Percentiles rank a stretch among this genome's conserved stretches.
Evolutionary conservation across 2,113 vertebrate species (phyloP).

Genomic region (Dromiciops gliroides): DNA sequence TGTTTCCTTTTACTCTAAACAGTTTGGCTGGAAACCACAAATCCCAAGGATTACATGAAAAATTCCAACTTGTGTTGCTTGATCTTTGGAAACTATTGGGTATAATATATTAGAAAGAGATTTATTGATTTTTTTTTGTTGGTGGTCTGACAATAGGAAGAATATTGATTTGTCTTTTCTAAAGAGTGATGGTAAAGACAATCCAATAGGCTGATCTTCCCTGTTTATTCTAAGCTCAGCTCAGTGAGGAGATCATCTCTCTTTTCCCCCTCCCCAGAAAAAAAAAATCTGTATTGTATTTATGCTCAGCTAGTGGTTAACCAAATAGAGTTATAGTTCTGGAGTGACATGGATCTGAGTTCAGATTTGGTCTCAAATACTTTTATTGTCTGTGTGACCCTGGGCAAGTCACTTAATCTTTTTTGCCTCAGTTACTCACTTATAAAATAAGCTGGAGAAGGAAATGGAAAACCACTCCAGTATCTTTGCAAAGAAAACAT

Average conservation of each 20-base stretch:
- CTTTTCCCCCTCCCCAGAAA: neutral
- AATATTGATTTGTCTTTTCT: neutral
- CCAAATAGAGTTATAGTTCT: too few species aligned
- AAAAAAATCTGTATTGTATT: neutral
- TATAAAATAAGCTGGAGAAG: neutral
- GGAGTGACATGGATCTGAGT: neutral
- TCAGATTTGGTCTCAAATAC: neutral
- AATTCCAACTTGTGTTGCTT: too few species aligned
- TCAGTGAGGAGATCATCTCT: neutral
- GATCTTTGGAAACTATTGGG: too few species aligned
- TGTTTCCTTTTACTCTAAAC: too few species aligned
- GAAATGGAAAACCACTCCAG: neutral
- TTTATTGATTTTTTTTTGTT: too few species aligned
- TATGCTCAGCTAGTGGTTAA: neutral
- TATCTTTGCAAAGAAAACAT: neutral
- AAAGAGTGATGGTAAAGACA: neutral
- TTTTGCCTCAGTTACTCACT: neutral
- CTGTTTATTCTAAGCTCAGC: neutral
- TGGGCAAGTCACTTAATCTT: neutral
- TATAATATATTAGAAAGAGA: too few species aligned
- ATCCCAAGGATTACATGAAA: too few species aligned
- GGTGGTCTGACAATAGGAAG: too few species aligned
- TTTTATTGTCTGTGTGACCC: neutral
- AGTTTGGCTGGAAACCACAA: too few species aligned
- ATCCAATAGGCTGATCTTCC: neutral